Conservation (phyloP, 2,888 invertebrate genomes). For the Xestoiulus laeticollis region DNA sequence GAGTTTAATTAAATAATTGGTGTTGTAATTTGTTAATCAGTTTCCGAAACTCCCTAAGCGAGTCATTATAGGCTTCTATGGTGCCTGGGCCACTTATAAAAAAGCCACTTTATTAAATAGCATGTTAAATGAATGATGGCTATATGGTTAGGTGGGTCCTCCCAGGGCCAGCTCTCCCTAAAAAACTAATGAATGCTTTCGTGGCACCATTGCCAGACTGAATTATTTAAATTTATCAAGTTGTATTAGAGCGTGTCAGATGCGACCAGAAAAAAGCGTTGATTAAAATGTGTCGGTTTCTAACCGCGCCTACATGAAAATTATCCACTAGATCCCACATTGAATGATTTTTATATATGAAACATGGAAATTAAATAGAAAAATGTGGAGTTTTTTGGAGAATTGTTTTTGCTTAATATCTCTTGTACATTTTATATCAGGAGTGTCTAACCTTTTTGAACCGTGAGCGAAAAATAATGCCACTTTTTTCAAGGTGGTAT, state of each 20-base stretch:
- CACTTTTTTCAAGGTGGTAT: too few relatives aligned
- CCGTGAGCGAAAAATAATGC: too few relatives aligned
- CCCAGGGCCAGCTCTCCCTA: neutral
- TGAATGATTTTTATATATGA: too few relatives aligned
- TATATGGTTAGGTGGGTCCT: slow-evolving; percentile 1
- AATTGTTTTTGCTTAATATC: too few relatives aligned
- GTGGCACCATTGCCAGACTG: neutral
- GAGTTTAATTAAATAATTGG: slow-evolving; percentile 37
- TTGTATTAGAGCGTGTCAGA: neutral
- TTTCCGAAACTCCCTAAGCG: slow-evolving; percentile 28
- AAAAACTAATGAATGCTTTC: neutral
- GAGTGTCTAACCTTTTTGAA: too few relatives aligned
- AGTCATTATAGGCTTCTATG: neutral
- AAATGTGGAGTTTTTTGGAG: too few relatives aligned
- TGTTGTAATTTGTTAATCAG: slow-evolving; percentile 37
- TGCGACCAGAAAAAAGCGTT: neutral
- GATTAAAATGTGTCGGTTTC: neutral
- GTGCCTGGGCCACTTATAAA: neutral
- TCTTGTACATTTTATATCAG: too few relatives aligned
- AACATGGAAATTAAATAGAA: too few relatives aligned
- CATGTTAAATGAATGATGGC: slow-evolving; percentile 15
- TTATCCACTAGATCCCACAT: neutral
- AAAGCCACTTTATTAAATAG: slow-evolving; percentile 35
- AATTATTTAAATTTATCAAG: neutral
- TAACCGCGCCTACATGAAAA: neutral